phyloP scores from a whole-genome alignment of 1,140 invertebrate genomes.

The Protaetia brevitarsis region DNA sequence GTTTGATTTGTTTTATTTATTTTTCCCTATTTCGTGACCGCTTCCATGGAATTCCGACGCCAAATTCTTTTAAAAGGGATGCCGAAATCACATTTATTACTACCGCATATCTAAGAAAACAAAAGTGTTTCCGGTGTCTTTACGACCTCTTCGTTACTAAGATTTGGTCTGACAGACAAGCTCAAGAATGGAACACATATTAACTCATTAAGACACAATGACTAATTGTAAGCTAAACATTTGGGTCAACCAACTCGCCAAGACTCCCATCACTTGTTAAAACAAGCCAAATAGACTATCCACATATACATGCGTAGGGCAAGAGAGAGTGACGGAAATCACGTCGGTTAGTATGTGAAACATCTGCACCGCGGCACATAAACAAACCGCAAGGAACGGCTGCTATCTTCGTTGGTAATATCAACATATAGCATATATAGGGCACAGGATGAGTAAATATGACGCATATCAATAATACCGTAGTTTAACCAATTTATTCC shows the following conservation, averaged over 20 bases:
- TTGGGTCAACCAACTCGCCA: conserved; percentile 4
- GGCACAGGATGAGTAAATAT: background rate
- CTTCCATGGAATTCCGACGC: background rate
- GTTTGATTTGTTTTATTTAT: background rate
- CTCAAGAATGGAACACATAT: background rate
- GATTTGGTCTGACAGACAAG: background rate
- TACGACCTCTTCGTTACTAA: background rate
- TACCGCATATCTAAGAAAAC: background rate
- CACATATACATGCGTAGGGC: background rate
- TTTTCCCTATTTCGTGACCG: background rate
- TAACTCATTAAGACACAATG: conserved; percentile 16
- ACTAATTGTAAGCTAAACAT: conserved; percentile 14
- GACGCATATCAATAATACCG: background rate
- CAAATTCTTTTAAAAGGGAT: background rate
- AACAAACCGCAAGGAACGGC: conserved; percentile 10
- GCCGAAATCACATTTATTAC: background rate
- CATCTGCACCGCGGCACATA: background rate
- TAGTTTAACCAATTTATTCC: no score
- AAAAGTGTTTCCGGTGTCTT: background rate
- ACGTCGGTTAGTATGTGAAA: background rate
- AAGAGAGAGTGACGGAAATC: background rate
- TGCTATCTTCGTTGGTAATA: background rate
- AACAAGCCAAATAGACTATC: background rate
- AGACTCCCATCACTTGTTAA: conserved; percentile 13
- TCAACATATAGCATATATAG: background rate